phyloP scores from a whole-genome alignment of 2,113 vertebrate species.

The Phylloscopus trochiloides region DNA sequence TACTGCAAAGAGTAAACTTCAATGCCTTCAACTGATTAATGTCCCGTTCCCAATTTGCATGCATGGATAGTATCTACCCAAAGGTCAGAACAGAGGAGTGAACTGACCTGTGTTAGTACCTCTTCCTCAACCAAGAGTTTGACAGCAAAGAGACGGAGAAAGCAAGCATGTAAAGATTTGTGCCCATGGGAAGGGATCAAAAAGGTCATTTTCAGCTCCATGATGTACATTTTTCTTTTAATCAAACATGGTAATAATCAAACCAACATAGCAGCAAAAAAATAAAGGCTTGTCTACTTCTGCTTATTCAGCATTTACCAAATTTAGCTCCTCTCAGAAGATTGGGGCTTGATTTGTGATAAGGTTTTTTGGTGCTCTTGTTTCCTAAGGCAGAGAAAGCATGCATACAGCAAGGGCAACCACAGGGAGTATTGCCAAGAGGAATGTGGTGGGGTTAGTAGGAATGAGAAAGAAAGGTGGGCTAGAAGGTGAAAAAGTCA shows the following conservation, averaged over 20 bases:
- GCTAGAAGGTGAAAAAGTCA: neutral
- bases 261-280: neutral
- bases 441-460: neutral
- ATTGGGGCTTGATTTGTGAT: neutral
- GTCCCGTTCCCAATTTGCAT: neutral
- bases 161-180: neutral
- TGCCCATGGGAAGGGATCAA: neutral
- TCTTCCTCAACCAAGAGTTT: neutral
- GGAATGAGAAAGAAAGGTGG: neutral
- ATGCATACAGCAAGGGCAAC: neutral
- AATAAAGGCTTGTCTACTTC: neutral
- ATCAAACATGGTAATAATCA: neutral
- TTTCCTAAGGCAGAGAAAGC: neutral
- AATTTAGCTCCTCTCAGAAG: neutral
- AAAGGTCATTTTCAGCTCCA: neutral
- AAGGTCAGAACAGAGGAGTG: neutral
- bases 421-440: neutral
- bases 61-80: neutral
- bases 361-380: neutral
- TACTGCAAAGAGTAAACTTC: neutral
- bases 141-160: neutral
- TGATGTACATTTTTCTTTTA: neutral
- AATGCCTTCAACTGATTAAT: neutral
- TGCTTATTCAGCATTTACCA: neutral
- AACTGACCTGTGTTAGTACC: neutral